Evolutionary conservation across 2,888 invertebrate genomes (phyloP), one percentile per base, ranked within the genome.

Genomic region (Tachystola acroxantha): DNA sequence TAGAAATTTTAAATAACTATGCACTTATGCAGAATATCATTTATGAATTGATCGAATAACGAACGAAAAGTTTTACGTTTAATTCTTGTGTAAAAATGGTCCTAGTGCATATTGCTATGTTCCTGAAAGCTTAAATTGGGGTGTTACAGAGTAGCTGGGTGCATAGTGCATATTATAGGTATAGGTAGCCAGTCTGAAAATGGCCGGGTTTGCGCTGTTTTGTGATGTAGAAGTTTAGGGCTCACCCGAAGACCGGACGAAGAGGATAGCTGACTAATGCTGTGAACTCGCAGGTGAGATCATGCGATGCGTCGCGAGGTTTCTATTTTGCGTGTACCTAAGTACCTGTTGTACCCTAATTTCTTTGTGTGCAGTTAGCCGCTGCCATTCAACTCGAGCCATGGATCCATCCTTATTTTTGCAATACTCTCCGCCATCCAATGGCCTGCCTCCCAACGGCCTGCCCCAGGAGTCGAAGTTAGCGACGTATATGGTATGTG

Each of bases 381-480:
- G 49, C 45, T 71, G 74, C 70, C 65, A 40, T 46, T 48, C 65
- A n/a, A n/a, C n/a, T n/a, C n/a, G n/a, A 61, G 73, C 73, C 48
- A 94, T 94, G 94, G 94, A 94, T 88, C 93, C 92, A 48, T 90
- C 93, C 73, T 91, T 92, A 65, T 91, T 67, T 57, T 47, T 91
- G 63, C 86, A 88, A 45, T 91, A 91, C 27, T 5, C 11, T 4
- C 24, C 24, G n/a, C 24, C 24, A 6, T 88, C 92, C 39, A 90
- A 91, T 84, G 93, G 93, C 70, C 88, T 92, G 42, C 89, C 92
- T 45, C 88, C 92, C 39, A 90, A 91, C 84, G 93, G 93, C 62
- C 89, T 94, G 59, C 94, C 94, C 32, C 92, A 94, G 75, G 94
- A 95, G 80, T 95, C 94, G 43, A 95, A 95, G 81, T 86, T 95